Evolutionary conservation across 1,140 invertebrate genomes (phyloP).

Genomic region (Cydia strobilella): DNA sequence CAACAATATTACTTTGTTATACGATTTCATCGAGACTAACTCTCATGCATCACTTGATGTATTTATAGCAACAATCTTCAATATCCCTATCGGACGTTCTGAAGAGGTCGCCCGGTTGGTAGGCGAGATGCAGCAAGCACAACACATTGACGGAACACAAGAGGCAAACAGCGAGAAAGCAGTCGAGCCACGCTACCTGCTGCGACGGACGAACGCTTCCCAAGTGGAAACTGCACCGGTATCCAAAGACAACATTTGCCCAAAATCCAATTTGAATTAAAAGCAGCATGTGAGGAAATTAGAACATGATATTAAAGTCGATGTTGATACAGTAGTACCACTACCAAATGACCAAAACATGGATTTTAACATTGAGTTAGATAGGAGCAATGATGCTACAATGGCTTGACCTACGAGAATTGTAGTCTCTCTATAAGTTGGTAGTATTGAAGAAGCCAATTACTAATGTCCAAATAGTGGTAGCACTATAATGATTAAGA

Average conservation of each 20-base stretch:
- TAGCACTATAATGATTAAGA: constrained; percentile 14
- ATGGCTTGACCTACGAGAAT: not conserved
- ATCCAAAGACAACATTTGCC: constrained; percentile 50
- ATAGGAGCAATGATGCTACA: not conserved
- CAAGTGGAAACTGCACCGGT: constrained; percentile 76
- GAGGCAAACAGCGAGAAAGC: constrained; percentile 78
- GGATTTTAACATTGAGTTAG: not conserved
- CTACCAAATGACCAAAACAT: constrained; percentile 2
- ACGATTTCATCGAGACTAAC: not conserved
- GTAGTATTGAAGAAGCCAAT: not conserved
- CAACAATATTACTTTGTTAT: constrained; percentile 1
- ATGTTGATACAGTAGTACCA: constrained; percentile 20
- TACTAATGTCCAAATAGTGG: constrained; percentile 14
- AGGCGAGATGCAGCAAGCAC: constrained; percentile 78
- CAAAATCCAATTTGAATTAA: constrained; percentile 64
- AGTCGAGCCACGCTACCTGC: constrained; percentile 80
- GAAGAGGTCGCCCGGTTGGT: constrained; percentile 51
- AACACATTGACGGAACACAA: constrained; percentile 79
- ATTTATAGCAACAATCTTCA: constrained; percentile 58
- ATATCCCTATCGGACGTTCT: constrained; percentile 56
- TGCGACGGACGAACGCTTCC: constrained; percentile 73
- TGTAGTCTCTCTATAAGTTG: not conserved
- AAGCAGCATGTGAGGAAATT: constrained; percentile 77
- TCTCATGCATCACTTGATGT: constrained; percentile 44
- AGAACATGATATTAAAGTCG: constrained; percentile 57